Evolutionary conservation across 2,113 vertebrate genomes (phyloP).

Genomic region (Bos taurus): DNA sequence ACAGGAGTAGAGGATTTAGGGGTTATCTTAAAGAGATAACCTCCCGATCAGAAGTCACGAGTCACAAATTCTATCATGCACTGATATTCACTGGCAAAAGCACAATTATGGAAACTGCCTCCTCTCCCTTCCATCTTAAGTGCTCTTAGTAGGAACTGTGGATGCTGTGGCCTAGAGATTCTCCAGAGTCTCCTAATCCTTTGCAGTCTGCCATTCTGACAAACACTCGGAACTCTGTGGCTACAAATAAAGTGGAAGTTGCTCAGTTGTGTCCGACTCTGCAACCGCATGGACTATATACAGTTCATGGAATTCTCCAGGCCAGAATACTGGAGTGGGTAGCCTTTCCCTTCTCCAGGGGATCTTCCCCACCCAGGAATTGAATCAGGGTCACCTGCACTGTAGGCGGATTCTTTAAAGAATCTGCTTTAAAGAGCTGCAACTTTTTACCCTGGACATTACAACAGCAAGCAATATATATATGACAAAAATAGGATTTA

Average conservation of each 20-base stretch:
- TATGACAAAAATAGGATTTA: conserved; percentile 16
- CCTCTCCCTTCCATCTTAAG: neutral
- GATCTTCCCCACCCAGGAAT: neutral
- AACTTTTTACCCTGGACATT: neutral
- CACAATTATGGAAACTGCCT: neutral
- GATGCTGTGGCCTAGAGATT: neutral
- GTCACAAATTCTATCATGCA: neutral
- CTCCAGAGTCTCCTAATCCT: neutral
- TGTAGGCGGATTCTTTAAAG: neutral
- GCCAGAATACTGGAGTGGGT: neutral
- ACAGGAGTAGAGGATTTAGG: neutral
- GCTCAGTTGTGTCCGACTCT: neutral
- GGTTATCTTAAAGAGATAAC: conserved; percentile 1
- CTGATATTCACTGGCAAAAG: neutral
- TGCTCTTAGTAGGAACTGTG: neutral
- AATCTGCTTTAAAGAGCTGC: neutral
- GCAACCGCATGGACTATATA: neutral
- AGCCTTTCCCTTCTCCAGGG: neutral
- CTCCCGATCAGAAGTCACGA: conserved; percentile 2
- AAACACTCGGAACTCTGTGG: neutral
- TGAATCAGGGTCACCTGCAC: neutral
- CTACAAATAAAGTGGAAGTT: neutral
- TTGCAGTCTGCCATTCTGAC: neutral
- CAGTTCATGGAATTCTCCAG: neutral
- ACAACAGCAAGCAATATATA: neutral